phyloP scores from a whole-genome alignment of 2,113 vertebrate genomes.

The Synchiropus splendidus region DNA sequence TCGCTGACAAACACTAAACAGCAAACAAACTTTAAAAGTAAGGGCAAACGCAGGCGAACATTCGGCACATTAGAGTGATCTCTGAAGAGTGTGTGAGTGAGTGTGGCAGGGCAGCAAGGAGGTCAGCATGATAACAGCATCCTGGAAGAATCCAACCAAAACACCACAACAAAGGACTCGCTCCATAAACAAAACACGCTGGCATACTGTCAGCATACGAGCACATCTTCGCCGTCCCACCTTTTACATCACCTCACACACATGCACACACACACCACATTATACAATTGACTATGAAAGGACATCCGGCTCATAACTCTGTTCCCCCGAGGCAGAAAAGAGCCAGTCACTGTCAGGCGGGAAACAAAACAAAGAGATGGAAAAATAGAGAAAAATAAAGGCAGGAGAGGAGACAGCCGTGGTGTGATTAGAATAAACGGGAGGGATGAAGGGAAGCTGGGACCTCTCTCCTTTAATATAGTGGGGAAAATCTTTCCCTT shows the following conservation, averaged over 20 bases:
- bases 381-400: slow-evolving; percentile 63
- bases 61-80: slow-evolving; percentile 3
- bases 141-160: slow-evolving; percentile 53
- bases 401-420: slow-evolving; percentile 51
- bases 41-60: slow-evolving; percentile 2
- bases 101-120: slow-evolving; percentile 42
- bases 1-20: slow-evolving; percentile 32
- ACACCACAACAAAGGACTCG: slow-evolving; percentile 42
- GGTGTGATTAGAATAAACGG: slow-evolving; percentile 71
- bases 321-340: slow-evolving; percentile 58
- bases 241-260: slow-evolving; percentile 22
- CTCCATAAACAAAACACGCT: slow-evolving; percentile 47
- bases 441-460: slow-evolving; percentile 54
- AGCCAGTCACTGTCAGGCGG: slow-evolving; percentile 62
- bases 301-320: slow-evolving; percentile 65
- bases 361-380: slow-evolving; percentile 68
- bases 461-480: slow-evolving; percentile 66
- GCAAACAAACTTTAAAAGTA: slow-evolving; percentile 5
- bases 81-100: slow-evolving; percentile 24
- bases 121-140: slow-evolving; percentile 58
- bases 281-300: slow-evolving; percentile 67
- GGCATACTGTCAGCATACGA: slow-evolving; percentile 28
- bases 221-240: slow-evolving; percentile 16
- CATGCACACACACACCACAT: slow-evolving; percentile 42
- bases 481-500: slow-evolving; percentile 42